phyloP scores from a whole-genome alignment of 2,113 vertebrate species.

The cat (Felis catus) region DNA sequence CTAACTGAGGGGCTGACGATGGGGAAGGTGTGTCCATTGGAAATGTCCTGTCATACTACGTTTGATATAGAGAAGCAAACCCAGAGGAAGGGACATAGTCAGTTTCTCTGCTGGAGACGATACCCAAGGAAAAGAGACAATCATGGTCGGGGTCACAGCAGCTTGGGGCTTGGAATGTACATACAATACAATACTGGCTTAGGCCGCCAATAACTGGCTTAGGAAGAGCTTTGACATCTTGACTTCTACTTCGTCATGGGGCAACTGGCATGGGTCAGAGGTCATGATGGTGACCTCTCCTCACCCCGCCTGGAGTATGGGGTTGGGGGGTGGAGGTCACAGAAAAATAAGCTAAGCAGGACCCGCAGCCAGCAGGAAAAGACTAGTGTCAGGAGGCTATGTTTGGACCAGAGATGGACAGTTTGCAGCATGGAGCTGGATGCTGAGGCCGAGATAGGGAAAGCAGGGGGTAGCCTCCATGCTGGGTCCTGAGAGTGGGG shows the following conservation, averaged over 20 bases:
- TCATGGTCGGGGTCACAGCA: fast-evolving
- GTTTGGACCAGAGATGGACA: background rate
- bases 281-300: no score
- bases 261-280: no score
- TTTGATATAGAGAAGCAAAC: background rate
- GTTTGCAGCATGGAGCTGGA: background rate
- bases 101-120: background rate
- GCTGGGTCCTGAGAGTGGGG: background rate
- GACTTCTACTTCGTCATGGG: background rate
- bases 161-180: background rate
- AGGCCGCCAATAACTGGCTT: background rate
- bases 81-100: background rate
- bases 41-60: background rate
- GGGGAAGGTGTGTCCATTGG: background rate
- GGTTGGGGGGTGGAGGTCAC: background rate
- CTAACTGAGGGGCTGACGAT: background rate
- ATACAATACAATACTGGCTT: no score
- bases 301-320: no score
- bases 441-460: background rate
- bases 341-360: background rate
- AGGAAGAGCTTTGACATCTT: background rate
- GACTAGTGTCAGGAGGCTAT: background rate
- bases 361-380: background rate
- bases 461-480: background rate
- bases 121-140: background rate